These are phyloP conservation scores for Aurelia aurita complex sp. Pacific DNA, from an alignment of 30 jellyfish, hydroid and myxozoan genomes.

Conservation along the genomic window DNA sequence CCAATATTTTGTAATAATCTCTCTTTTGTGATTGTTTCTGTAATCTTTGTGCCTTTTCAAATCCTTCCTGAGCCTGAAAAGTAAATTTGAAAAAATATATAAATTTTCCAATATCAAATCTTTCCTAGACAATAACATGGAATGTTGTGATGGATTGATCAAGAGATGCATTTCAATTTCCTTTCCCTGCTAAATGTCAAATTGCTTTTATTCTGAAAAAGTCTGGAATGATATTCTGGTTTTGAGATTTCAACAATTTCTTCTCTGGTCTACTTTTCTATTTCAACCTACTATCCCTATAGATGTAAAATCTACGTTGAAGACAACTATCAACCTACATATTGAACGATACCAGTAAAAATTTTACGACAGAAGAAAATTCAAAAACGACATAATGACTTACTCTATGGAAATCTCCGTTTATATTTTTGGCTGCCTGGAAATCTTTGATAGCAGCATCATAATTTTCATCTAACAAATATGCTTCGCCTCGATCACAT, in stretches of 20 bases:
- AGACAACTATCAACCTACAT: too few species aligned
- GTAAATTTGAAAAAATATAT: not conserved
- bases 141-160: not conserved
- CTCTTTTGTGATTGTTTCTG: constrained; percentile 85
- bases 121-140: not conserved
- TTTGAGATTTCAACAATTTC: too few species aligned
- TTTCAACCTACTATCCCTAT: too few species aligned
- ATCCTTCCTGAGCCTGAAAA: constrained; percentile 85
- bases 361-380: not conserved
- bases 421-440: constrained; percentile 89
- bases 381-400: not conserved
- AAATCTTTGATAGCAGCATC: constrained; percentile 90
- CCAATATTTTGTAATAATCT: constrained; percentile 90
- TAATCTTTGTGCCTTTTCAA: constrained; percentile 76
- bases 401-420: constrained; percentile 87
- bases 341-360: not conserved
- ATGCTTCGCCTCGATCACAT: constrained; percentile 98
- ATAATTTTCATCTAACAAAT: constrained; percentile 76
- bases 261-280: too few species aligned
- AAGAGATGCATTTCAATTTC: not conserved
- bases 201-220: too few species aligned
- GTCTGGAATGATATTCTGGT: too few species aligned
- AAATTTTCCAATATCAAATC: not conserved
- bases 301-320: too few species aligned
- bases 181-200: too few species aligned